A percentile compares a stretch with the other conserved stretches of the same genome.
Evolutionary conservation across 2,113 vertebrate genomes (phyloP).

Genomic region (Hyperopisus bebe): DNA sequence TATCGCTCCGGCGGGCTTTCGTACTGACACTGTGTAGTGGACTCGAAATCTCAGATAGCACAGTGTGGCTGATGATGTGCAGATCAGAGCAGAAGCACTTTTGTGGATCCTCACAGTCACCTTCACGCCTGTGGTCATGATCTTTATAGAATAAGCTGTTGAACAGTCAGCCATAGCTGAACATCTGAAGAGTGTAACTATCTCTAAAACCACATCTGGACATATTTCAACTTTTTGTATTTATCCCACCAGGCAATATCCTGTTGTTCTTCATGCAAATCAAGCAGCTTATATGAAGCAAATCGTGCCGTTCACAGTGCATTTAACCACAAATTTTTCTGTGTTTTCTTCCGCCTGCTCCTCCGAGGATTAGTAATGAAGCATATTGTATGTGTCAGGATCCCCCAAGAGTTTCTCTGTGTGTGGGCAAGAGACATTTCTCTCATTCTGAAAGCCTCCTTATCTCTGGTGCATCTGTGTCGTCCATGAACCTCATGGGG

Average conservation of each 20-base stretch:
- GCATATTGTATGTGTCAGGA: background rate
- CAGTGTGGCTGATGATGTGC: constrained; percentile 12
- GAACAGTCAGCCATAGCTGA: background rate
- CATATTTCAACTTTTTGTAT: background rate
- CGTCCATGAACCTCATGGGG: constrained; percentile 15
- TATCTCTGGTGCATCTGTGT: background rate
- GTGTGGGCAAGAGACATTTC: background rate
- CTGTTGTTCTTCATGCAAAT: background rate
- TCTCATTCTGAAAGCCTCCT: background rate
- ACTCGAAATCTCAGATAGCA: constrained; percentile 26
- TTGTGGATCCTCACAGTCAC: background rate
- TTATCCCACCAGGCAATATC: background rate
- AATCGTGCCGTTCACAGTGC: background rate
- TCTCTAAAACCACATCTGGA: background rate
- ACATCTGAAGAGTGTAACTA: background rate
- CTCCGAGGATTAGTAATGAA: background rate
- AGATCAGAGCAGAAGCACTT: background rate
- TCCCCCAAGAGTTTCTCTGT: background rate
- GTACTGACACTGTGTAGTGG: constrained; percentile 42
- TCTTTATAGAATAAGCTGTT: background rate
- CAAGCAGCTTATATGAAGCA: background rate
- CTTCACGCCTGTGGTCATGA: too few species aligned
- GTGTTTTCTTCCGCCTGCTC: background rate
- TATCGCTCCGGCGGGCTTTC: constrained; percentile 42
- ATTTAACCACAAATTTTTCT: background rate